Evolutionary conservation across 2,888 invertebrate species (phyloP), one percentile per base, ranked within the genome.

Genomic region (Campoletis raptor): DNA sequence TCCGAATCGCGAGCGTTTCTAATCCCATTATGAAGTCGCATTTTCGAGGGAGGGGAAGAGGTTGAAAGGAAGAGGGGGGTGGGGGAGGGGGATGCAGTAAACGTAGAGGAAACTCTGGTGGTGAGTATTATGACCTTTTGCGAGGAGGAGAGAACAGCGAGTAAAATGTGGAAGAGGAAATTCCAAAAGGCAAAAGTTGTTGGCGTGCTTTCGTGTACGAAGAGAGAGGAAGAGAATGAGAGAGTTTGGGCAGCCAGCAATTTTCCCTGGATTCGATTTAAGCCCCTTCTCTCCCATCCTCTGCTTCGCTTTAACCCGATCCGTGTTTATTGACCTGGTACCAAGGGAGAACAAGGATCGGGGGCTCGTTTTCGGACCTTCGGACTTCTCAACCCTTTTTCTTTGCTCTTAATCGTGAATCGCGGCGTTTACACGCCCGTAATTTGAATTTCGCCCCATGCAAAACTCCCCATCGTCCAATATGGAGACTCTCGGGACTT

Each of bases 11-110:
- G 85, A 78, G 66, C 81, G 89, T 86, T 87, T 88, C 88, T 92
- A 93, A 92, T 92, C 90, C 91, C 87, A 91, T 92, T 92, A 92
- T 89, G 90, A 92, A 92, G 90, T 90, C 90, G 88, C 86, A 87
- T 90, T 90, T 91, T 90, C 90, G 85, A 88, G 87, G 87, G 15
- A 30, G 61, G 30, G 61, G 15, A 15, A 57, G 57, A 57, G 57
- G 24, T 57, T 15, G 30, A 2, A 15, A 15, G 61, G 30, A 30
- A 30, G 15, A 15, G 61, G 61, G 30, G 61, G 5, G 12, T 0
- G 24, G 24, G 21, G 9, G 21, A 21, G 21, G 54, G 21, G 10
- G 21, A 8, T 54, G 24, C 24, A 24, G 57, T 54, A 80, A 81
- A 73, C 57, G 52, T 24, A 72, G 40, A n/a, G 64, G 61, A 77